Percentiles rank a stretch among this genome's conserved stretches.
These are phyloP conservation scores for Bombus pascuorum DNA, from an alignment of 1,140 invertebrate genomes.

Conservation along the genomic window DNA sequence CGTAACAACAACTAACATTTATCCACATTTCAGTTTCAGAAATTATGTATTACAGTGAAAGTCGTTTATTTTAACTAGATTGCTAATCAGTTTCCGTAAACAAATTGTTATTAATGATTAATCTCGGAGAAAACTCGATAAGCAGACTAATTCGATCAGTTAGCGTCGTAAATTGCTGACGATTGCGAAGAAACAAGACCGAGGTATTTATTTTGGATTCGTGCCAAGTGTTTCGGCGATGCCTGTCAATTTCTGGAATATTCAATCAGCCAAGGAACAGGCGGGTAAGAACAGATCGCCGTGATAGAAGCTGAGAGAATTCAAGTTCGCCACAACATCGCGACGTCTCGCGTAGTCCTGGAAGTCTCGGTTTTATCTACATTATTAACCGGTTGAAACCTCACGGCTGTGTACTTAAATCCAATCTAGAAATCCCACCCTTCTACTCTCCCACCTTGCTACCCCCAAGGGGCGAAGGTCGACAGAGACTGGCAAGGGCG, in stretches of 20 bases:
- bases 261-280: background rate
- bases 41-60: too few species aligned
- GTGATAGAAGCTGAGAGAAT: constrained; percentile 45
- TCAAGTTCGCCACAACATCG: constrained; percentile 50
- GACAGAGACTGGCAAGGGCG: constrained; percentile 74
- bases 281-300: background rate
- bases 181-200: background rate
- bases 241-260: constrained; percentile 33
- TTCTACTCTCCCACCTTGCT: constrained; percentile 65
- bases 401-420: constrained; percentile 79
- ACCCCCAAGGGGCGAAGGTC: constrained; percentile 63
- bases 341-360: constrained; percentile 61
- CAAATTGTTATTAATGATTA: background rate
- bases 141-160: background rate
- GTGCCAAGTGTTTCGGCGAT: constrained; percentile 4
- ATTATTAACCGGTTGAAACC: constrained; percentile 79
- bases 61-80: background rate
- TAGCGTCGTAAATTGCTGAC: background rate
- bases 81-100: background rate
- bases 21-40: background rate
- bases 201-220: constrained; percentile 39
- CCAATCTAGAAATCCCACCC: constrained; percentile 75
- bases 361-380: constrained; percentile 73
- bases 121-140: background rate
- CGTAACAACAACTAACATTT: background rate